Evolutionary conservation across 1,140 invertebrate species (phyloP).

Genomic region (Parapsyche elsis): DNA sequence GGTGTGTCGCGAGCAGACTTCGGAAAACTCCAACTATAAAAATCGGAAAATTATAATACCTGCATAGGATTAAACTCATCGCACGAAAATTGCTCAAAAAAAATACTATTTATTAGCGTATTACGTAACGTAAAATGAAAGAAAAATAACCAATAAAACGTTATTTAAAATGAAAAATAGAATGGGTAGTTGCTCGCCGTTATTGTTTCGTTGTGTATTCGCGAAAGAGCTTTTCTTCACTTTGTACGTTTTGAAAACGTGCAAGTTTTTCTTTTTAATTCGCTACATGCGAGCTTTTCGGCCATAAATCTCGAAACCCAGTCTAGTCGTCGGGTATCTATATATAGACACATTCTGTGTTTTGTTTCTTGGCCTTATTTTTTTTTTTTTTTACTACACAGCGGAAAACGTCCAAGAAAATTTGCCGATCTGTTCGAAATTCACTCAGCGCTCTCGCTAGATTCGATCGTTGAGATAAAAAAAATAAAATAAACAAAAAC

Average conservation of each 20-base stretch:
- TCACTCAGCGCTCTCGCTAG: not conserved
- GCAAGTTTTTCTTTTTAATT: constrained; percentile 29
- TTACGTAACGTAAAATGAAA: too few relatives aligned
- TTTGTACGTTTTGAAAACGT: constrained; percentile 26
- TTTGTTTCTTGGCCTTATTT: constrained; percentile 12
- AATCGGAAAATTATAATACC: too few relatives aligned
- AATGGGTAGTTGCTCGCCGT: not conserved
- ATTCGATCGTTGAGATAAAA: not conserved
- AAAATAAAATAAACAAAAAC: not conserved
- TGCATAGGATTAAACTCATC: too few relatives aligned
- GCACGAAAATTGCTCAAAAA: too few relatives aligned
- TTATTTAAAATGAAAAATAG: too few relatives aligned
- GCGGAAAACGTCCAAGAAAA: constrained; percentile 17
- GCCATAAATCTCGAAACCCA: constrained; percentile 15
- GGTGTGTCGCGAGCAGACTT: too few relatives aligned
- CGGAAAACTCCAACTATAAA: too few relatives aligned
- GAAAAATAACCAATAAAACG: too few relatives aligned
- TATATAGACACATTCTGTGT: not conserved
- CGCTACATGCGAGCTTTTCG: constrained; percentile 22
- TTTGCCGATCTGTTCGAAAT: constrained; percentile 16
- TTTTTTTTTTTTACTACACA: constrained; percentile 5
- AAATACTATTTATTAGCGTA: too few relatives aligned
- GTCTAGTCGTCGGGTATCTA: constrained; percentile 9
- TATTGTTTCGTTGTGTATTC: constrained; percentile 30
- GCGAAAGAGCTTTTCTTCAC: constrained; percentile 14